Percentiles rank a stretch among this genome's conserved stretches.
phyloP scores from a whole-genome alignment of 2,797 vertebrate species.

The Acipenser ruthenus region DNA sequence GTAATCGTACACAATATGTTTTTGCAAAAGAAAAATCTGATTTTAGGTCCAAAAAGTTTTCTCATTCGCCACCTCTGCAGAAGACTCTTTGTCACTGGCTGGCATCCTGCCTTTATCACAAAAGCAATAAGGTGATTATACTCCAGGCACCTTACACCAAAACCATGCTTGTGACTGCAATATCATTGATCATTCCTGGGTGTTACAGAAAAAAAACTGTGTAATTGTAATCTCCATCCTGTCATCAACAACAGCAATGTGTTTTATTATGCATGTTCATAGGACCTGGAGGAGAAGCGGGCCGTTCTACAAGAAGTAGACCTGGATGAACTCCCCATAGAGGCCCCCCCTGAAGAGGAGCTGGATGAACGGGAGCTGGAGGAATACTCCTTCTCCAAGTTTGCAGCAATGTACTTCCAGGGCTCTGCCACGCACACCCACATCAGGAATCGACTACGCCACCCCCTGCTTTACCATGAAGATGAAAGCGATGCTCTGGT shows the following conservation, averaged over 20 bases:
- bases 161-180: no score
- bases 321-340: conserved; percentile 69
- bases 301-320: conserved; percentile 70
- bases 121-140: no score
- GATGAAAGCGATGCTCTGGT: conserved; percentile 76
- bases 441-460: conserved; percentile 63
- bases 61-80: neutral
- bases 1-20: no score
- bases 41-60: no score
- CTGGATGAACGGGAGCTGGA: conserved; percentile 54
- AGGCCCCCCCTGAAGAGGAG: conserved; percentile 59
- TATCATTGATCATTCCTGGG: no score
- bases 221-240: no score
- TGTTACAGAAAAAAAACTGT: no score
- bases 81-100: neutral
- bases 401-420: conserved; percentile 89
- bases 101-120: no score
- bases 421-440: conserved; percentile 70
- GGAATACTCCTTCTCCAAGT: conserved; percentile 84
- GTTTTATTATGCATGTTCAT: conserved; percentile 9
- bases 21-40: no score
- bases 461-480: conserved; percentile 85
- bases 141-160: no score
- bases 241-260: neutral
- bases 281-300: conserved; percentile 66